Evolutionary conservation across 2,888 invertebrate species (phyloP).

Genomic region (Drosophila vallismaia): DNA sequence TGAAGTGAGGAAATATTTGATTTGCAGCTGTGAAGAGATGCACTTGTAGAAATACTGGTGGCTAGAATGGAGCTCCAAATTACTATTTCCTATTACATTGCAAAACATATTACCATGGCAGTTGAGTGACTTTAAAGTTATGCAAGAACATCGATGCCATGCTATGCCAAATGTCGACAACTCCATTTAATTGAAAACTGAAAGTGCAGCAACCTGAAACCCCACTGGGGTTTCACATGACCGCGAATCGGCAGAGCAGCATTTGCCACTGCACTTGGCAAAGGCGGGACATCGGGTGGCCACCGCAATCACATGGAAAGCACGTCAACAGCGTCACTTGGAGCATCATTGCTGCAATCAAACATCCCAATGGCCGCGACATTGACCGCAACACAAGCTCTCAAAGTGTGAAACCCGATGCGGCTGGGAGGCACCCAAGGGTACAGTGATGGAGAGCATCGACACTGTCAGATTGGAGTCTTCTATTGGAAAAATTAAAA

Average conservation of each 20-base stretch:
- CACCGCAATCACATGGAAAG: conserved; percentile 48
- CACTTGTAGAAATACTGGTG: not conserved
- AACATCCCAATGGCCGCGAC: conserved; percentile 52
- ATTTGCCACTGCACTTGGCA: conserved; percentile 38
- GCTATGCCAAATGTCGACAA: conserved; percentile 32
- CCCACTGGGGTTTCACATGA: conserved; percentile 56
- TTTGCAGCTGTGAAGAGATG: conserved; percentile 29
- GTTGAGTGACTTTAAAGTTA: conserved; percentile 38
- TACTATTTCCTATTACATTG: not conserved
- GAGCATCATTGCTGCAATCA: conserved; percentile 36
- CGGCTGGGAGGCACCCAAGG: conserved; percentile 3
- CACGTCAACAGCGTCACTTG: conserved; percentile 18
- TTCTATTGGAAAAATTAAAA: not conserved
- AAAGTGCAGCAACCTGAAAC: conserved; percentile 58
- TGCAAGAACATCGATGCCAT: conserved; percentile 36
- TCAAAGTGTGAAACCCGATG: conserved; percentile 40
- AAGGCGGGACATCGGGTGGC: conserved; percentile 21
- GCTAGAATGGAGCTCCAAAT: not conserved
- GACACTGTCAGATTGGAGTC: not conserved
- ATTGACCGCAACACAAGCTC: conserved; percentile 48
- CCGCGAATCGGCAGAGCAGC: conserved; percentile 33
- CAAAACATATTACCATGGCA: not conserved
- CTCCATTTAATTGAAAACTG: conserved; percentile 53
- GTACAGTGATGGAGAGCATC: not conserved
- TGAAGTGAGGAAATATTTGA: conserved; percentile 55